Base-by-base conservation (phyloP, 1,140 invertebrate species). In the Dryas iulia region DNA sequence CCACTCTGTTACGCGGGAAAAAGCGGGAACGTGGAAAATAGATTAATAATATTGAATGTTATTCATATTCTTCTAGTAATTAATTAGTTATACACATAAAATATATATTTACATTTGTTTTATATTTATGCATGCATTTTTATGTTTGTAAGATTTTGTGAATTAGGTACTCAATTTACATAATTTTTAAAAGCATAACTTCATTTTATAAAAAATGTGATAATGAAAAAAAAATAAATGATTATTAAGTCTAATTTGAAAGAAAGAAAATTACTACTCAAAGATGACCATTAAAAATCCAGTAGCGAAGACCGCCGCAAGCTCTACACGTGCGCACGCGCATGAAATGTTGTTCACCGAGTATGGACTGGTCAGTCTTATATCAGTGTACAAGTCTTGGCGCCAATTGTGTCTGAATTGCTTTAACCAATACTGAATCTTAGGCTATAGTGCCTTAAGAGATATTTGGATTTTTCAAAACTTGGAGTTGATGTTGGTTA, bases 321-420 rank as follows among this genome's bases (percentile, higher is more conserved):
- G 86, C 77, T 28, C 26, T 85, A 81, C 88, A 87, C 88, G 86
- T 90, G 88, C 88, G 72, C 68, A 59, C 30, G 61, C 73, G 73
- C 64, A 69, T 61, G 58, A 71, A 79, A 78, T 81, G 78, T 74
- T 81, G 78, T 68, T 60, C 69, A 65, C 68, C 74, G 28, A 66
- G 73, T 73, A 76, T 76, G 73, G 74, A 53, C 56, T 25, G 52
- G 66, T 66, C 53, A 57, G 71, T 60, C 66, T 65, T 58, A 60
- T 69, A 58, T 76, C 66, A 35, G 71, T 28, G 39, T 66, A 66
- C 76, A 18, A n/a, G n/a, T n/a, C n/a, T 59, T 69, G 35, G 39
- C 39, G 39, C 39, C 39, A 47, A 47, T 7, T 10, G 39, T 47
- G n/a, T 47, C n/a, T 47, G 14, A 10, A 3, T 8, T 31, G 3